phyloP scores from a whole-genome alignment of 2,888 invertebrate genomes.

The Drosophila sordidula region DNA sequence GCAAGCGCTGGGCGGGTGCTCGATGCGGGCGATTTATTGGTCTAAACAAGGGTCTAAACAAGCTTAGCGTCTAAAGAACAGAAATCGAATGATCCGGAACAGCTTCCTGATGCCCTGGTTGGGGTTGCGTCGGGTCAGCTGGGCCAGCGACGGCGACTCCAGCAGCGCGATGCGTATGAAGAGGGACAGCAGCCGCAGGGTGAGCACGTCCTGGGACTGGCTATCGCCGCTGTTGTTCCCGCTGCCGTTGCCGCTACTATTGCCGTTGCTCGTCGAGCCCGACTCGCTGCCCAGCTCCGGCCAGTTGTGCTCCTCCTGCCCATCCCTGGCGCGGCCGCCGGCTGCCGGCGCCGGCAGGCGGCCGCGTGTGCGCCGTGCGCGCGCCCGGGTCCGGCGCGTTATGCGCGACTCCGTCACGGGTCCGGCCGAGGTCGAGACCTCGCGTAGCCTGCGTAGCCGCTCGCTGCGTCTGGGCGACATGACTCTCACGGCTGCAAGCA shows the following conservation, averaged over 20 bases:
- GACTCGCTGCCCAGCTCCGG: neutral
- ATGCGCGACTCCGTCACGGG: neutral
- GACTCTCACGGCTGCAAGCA: neutral
- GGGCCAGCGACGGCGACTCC: slow-evolving; percentile 31
- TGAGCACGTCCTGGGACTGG: neutral
- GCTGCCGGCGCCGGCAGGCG: neutral
- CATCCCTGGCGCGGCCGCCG: neutral
- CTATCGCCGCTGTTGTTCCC: neutral
- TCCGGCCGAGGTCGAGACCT: neutral
- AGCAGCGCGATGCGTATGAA: slow-evolving; percentile 23
- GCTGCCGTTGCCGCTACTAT: neutral
- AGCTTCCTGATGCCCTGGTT: slow-evolving; percentile 18
- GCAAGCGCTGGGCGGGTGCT: neutral
- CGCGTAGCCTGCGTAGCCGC: slow-evolving; percentile 21
- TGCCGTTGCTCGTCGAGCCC: neutral
- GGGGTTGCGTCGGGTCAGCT: slow-evolving; percentile 17
- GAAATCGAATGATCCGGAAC: slow-evolving; percentile 13
- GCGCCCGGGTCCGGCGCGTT: neutral
- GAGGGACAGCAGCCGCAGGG: neutral
- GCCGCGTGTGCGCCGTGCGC: neutral
- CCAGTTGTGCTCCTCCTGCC: neutral
- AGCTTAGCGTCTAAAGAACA: slow-evolving; percentile 18
- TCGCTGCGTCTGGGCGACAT: slow-evolving; percentile 33
- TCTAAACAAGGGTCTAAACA: neutral
- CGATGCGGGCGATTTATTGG: slow-evolving; percentile 8